A percentile compares a stretch with the other conserved stretches of the same genome.
Conservation (phyloP, 2,888 invertebrate genomes). For the Sesia apiformis region DNA sequence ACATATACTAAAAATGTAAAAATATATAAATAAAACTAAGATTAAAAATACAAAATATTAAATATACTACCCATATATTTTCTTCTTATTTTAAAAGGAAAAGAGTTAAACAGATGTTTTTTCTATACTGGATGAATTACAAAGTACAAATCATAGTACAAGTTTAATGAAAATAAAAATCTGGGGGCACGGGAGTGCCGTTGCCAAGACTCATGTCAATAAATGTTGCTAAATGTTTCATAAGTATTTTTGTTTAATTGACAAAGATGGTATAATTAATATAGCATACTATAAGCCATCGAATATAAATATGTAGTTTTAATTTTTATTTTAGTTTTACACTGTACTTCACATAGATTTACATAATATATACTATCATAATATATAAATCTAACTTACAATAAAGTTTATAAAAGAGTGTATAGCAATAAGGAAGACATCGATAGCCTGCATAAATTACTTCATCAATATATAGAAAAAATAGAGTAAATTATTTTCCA, state of each 20-base stretch:
- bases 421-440: constrained; percentile 75
- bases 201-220: no score
- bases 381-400: constrained; percentile 45
- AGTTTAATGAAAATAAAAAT: no score
- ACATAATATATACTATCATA: constrained; percentile 5
- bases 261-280: constrained; percentile 1
- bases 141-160: no score
- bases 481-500: not conserved
- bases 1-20: no score
- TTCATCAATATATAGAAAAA: constrained; percentile 47
- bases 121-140: no score
- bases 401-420: constrained; percentile 56
- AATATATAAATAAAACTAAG: no score
- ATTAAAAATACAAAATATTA: no score
- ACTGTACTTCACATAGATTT: constrained; percentile 6
- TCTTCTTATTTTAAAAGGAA: no score
- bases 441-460: constrained; percentile 71
- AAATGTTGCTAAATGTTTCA: not conserved
- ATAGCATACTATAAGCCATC: not conserved
- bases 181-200: no score
- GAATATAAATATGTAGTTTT: constrained; percentile 1
- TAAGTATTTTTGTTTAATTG: not conserved
- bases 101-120: no score
- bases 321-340: not conserved
- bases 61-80: no score